phyloP scores from a whole-genome alignment of 1,140 invertebrate species.

The Subanguina moxae region DNA sequence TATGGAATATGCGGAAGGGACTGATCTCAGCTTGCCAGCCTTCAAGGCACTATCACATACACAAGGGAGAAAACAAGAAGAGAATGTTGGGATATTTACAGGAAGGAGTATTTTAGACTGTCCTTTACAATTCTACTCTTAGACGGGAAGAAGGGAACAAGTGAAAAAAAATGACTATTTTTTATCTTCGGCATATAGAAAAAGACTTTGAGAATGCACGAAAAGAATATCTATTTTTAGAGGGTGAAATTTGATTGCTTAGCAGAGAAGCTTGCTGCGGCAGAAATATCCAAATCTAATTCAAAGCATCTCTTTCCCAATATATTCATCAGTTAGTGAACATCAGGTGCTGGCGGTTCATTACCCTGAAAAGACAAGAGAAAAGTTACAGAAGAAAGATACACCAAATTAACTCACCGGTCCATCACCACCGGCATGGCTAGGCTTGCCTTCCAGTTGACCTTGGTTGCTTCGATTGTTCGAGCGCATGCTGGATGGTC shows the following conservation, averaged over 20 bases:
- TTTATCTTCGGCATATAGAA: too few relatives aligned
- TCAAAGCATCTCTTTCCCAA: conserved; percentile 11
- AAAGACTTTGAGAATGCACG: neutral
- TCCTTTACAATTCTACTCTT: too few relatives aligned
- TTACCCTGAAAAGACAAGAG: neutral
- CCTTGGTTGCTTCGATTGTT: conserved; percentile 8
- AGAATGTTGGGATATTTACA: too few relatives aligned
- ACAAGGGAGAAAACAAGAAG: too few relatives aligned
- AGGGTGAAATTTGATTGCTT: neutral
- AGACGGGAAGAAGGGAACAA: too few relatives aligned
- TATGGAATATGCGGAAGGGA: too few relatives aligned
- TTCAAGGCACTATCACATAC: too few relatives aligned
- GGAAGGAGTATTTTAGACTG: too few relatives aligned
- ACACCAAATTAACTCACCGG: conserved; percentile 9
- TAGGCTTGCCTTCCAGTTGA: conserved; percentile 16
- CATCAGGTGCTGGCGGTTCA: conserved; percentile 25
- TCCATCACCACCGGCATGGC: neutral
- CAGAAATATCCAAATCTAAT: neutral
- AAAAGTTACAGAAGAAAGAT: too few relatives aligned
- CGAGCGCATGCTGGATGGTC: conserved; percentile 24
- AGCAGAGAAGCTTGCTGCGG: too few relatives aligned
- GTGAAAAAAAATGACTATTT: too few relatives aligned
- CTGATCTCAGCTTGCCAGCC: too few relatives aligned
- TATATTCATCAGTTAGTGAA: conserved; percentile 13
- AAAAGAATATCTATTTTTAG: neutral